Base-by-base conservation (phyloP, 2,888 invertebrate species). In the Priapulus caudatus region DNA sequence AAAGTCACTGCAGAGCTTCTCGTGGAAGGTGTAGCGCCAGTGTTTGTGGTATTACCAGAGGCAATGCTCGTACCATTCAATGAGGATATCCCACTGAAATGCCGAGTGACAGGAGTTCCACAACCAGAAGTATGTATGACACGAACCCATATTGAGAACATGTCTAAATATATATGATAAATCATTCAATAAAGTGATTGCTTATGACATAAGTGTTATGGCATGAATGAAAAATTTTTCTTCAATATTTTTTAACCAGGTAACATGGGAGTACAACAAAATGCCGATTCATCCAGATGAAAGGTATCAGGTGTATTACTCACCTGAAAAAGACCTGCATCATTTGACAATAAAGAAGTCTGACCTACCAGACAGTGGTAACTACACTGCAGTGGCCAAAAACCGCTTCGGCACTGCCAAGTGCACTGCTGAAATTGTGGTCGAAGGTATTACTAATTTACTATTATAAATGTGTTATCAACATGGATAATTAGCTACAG, bases 61-160 rank as follows among this genome's bases (percentile, higher is more conserved):
- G 10, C 33, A 10, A n/a, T 33, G 10, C 10, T 33, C n/a, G 33
- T 33, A 10, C 10, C 33, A 10, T 10, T 33, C 33, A n/a, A 56
- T 2, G 59, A 62, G 18, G 63, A 61, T 4, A 65, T 63, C 22
- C 57, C 58, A 16, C 59, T 70, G 10, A 56, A 57, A 48, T 67
- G 68, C 51, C 59, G 55, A 16, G 61, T 70, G 15, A 59, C 57
- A n/a, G 69, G 69, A 24, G 57, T 60, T 16, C 69, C 69, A 2
- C 58, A 52, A 46, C 68, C 70, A 2, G 60, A 61, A 45, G 61
- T 33, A n/a, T n/a, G n/a, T n/a, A n/a, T n/a, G n/a, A n/a, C n/a
- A n/a, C n/a, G n/a, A n/a, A n/a, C n/a, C n/a, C n/a, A n/a, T n/a
- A n/a, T n/a, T n/a, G n/a, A n/a, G n/a, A n/a, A n/a, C n/a, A n/a